Evolutionary conservation across 2,888 invertebrate species (phyloP), one percentile per base, ranked within the genome.

Genomic region (Julus scandinavius): DNA sequence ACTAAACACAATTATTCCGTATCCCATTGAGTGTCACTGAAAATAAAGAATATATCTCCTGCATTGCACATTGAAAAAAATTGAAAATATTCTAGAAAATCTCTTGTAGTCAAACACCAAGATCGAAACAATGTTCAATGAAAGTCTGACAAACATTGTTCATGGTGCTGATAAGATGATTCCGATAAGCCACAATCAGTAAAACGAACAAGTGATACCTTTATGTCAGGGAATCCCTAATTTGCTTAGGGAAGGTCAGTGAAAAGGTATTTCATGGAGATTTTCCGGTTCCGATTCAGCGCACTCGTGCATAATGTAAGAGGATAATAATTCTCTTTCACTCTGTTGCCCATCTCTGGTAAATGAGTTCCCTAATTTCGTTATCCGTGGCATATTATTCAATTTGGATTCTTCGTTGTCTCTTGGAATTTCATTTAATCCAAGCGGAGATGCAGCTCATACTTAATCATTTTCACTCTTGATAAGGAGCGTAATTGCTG

Each of bases 391-490:
- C 63, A 63, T 20, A 29, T 72, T 72, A 20, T 72, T 72, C 72
- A 72, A 72, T 72, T 72, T 20, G 72, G 72, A 72, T 72, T 72
- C 72, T 20, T 72, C 29, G 72, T 72, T 72, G 72, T 72, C 72
- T 72, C 72, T 72, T 9, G 72, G 72, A 72, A 72, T 72, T 72
- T 72, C 72, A 9, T n/a, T 72, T 72, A 72, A 72, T 72, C 72
- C 72, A 20, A 29, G 72, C 72, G 72, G 72, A 72, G 72, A 29
- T 72, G 72, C 29, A 9, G n/a, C 72, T 29, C 29, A 9, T 20
- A 72, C 72, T 72, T 72, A 20, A 72, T 72, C 72, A 72, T 72
- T 72, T 72, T 72, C 29, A 9, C 72, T 17, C 72, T 72, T 72
- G 72, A 72, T 72, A 29, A 72, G 72, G 72, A 72, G 20, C 72